A percentile compares a stretch with the other conserved stretches of the same genome.
phyloP scores from a whole-genome alignment of 2,797 vertebrate genomes.

The Lemur catta region DNA sequence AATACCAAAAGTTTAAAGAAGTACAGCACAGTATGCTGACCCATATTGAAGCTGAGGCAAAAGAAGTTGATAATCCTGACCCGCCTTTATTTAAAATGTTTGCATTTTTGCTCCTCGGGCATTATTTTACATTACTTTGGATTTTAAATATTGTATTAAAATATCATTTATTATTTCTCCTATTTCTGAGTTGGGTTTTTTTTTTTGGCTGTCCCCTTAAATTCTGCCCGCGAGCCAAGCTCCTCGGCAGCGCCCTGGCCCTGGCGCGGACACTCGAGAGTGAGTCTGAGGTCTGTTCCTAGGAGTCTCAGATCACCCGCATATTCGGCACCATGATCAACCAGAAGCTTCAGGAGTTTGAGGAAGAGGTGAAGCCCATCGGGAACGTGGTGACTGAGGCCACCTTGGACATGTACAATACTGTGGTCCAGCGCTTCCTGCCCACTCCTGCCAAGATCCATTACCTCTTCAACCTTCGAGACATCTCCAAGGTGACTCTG shows the following conservation, averaged over 20 bases:
- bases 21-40: not conserved
- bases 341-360: constrained; percentile 92
- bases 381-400: constrained; percentile 89
- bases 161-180: not conserved
- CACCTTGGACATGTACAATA: constrained; percentile 90
- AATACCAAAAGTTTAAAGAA: not conserved
- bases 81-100: not conserved
- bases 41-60: not conserved
- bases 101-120: not conserved
- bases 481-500: constrained; percentile 91
- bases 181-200: not conserved
- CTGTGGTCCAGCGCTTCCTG: constrained; percentile 87
- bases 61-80: not conserved
- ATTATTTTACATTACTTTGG: not conserved
- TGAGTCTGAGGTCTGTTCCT: constrained; percentile 2
- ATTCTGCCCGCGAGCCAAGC: not conserved
- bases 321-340: constrained; percentile 93
- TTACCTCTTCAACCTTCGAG: constrained; percentile 95
- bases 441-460: constrained; percentile 94
- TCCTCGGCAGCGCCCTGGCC: rapidly evolving
- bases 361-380: constrained; percentile 91
- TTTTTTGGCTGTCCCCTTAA: not conserved
- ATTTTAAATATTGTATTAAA: not conserved
- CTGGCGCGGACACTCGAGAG: not conserved
- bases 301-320: constrained; percentile 91